Percentiles rank a stretch among this genome's conserved stretches.
Conservation (phyloP, 2,888 invertebrate genomes). For the Hypercompe scribonia region DNA sequence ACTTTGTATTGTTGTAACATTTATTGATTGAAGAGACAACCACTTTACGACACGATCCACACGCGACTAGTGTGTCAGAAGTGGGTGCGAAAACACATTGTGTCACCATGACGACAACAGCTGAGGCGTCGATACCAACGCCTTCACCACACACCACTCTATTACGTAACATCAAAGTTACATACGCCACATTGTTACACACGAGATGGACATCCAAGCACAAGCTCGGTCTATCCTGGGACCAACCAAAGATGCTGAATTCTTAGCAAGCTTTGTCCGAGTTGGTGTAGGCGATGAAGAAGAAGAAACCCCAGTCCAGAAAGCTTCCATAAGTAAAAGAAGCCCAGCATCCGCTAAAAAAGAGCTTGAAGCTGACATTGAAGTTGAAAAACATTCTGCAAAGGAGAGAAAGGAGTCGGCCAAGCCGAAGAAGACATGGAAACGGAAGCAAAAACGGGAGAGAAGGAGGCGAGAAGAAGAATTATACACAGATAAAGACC, state of each 20-base stretch:
- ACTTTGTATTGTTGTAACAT: slow-evolving; percentile 3
- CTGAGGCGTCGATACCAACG: slow-evolving; percentile 79
- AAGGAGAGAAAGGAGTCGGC: slow-evolving; percentile 73
- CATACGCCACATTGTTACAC: slow-evolving; percentile 10
- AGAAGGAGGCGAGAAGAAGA: slow-evolving; percentile 88
- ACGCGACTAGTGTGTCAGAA: slow-evolving; percentile 61
- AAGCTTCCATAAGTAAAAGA: slow-evolving; percentile 79
- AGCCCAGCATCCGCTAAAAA: slow-evolving; percentile 72
- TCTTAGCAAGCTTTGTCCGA: slow-evolving; percentile 92
- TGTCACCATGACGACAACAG: slow-evolving; percentile 79
- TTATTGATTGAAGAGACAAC: slow-evolving; percentile 25
- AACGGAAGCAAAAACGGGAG: slow-evolving; percentile 75
- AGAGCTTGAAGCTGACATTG: slow-evolving; percentile 57
- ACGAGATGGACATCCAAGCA: slow-evolving; percentile 69
- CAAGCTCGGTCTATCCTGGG: slow-evolving; percentile 88
- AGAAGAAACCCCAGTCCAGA: slow-evolving; percentile 77
- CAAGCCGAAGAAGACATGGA: slow-evolving; percentile 72
- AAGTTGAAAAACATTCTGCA: slow-evolving; percentile 68
- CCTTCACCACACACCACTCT: slow-evolving; percentile 70
- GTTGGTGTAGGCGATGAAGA: slow-evolving; percentile 88
- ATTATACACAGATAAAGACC: slow-evolving; percentile 95
- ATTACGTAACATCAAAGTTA: slow-evolving; percentile 66
- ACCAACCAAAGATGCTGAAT: slow-evolving; percentile 90
- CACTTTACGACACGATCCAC: slow-evolving; percentile 37
- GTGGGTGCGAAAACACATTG: slow-evolving; percentile 79